Evolutionary conservation across 1,140 invertebrate species (phyloP).

Genomic region (Zaprionus gabonicus): DNA sequence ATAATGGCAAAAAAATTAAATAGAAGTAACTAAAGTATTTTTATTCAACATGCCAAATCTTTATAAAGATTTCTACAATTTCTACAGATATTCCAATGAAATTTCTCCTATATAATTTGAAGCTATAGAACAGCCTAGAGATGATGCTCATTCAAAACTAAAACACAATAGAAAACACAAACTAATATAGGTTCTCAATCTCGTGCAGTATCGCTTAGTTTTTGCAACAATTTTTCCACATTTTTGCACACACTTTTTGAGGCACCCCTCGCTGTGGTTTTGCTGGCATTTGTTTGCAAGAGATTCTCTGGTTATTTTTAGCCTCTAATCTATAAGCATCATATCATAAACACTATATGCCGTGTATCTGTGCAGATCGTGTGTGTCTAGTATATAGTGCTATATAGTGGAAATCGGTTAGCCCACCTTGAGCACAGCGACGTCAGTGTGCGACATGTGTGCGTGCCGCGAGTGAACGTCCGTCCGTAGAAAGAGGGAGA

Average conservation of each 20-base stretch:
- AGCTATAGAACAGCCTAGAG: not conserved
- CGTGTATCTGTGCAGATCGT: conserved; percentile 44
- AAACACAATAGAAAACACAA: not conserved
- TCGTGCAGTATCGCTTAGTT: not conserved
- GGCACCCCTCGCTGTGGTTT: conserved; percentile 29
- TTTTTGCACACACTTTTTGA: not conserved
- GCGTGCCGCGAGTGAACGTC: conserved; percentile 1
- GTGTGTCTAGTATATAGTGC: conserved; percentile 28
- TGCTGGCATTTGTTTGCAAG: conserved; percentile 12
- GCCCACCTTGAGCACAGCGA: conserved; percentile 17
- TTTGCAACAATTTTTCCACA: not conserved
- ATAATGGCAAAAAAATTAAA: no score
- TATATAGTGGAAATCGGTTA: conserved; percentile 11
- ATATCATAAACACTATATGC: conserved; percentile 52
- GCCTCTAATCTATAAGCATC: conserved; percentile 43
- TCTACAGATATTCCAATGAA: not conserved
- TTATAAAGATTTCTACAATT: no score
- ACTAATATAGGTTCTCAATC: not conserved
- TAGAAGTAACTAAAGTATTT: no score
- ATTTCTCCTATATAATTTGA: not conserved
- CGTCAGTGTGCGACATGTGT: conserved; percentile 30
- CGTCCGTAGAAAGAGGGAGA: not conserved
- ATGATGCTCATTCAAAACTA: not conserved
- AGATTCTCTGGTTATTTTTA: conserved; percentile 61
- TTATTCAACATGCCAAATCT: no score